These are phyloP conservation scores for Setipinna tenuifilis DNA, from an alignment of 2,797 vertebrate species.

Conservation along the genomic window DNA sequence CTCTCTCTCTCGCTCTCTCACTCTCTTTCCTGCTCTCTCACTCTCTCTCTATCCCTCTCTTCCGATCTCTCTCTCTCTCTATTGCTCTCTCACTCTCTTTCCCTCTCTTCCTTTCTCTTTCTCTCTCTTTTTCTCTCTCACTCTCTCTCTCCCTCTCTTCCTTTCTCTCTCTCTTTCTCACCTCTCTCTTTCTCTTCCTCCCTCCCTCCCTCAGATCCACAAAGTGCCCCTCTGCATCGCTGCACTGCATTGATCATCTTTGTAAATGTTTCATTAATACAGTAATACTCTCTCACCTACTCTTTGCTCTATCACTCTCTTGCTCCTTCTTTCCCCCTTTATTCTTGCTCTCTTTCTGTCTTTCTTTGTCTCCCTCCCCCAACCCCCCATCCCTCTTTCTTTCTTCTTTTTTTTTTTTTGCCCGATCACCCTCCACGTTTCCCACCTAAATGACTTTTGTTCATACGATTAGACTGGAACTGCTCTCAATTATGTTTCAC, in stretches of 20 bases:
- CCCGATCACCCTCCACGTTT: conserved; percentile 56
- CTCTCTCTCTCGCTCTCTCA: not conserved
- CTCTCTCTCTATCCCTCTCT: not conserved
- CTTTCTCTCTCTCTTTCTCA: not conserved
- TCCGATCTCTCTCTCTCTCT: not conserved
- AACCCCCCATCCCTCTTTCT: not conserved
- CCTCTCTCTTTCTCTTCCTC: not conserved
- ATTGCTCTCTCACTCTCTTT: not conserved
- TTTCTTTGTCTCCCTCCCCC: not conserved
- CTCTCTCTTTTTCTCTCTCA: not conserved
- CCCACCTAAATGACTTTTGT: conserved; percentile 71
- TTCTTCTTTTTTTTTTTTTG: not conserved
- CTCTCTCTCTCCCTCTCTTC: not conserved
- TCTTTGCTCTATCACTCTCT: conserved; percentile 10
- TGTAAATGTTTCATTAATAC: conserved; percentile 28
- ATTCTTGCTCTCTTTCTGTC: not conserved
- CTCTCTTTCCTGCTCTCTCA: not conserved
- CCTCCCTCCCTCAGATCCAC: not conserved
- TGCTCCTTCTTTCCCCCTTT: not conserved
- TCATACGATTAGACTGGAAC: conserved; percentile 73
- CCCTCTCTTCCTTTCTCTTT: not conserved
- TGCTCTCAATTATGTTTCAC: conserved; percentile 74
- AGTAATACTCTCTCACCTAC: conserved; percentile 15
- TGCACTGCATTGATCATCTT: conserved; percentile 25
- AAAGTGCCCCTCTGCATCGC: conserved; percentile 11